Conservation (phyloP, 2,113 vertebrate species). For the Gymnogyps californianus region DNA sequence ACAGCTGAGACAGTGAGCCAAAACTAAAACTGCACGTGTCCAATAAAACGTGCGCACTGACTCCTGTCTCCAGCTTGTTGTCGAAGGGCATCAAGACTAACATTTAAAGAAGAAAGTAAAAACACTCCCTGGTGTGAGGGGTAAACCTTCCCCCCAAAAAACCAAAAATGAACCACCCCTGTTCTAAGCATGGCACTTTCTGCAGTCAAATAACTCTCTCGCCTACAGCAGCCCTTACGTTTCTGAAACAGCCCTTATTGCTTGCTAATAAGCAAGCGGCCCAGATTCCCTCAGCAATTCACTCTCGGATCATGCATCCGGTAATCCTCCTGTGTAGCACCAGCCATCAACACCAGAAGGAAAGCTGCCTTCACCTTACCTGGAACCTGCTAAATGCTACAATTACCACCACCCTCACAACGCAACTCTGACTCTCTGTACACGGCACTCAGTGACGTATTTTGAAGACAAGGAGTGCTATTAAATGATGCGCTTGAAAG, state of each 20-base stretch:
- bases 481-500: neutral
- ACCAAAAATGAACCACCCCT: no score
- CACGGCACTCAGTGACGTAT: accelerated
- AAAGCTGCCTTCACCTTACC: neutral
- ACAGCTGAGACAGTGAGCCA: neutral
- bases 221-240: neutral
- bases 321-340: neutral
- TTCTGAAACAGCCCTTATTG: neutral
- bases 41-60: neutral
- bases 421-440: neutral
- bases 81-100: neutral
- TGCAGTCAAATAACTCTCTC: neutral
- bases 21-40: neutral
- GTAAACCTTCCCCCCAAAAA: neutral
- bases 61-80: neutral
- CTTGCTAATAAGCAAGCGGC: neutral
- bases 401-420: no score
- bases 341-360: neutral
- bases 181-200: neutral
- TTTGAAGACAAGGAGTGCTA: neutral
- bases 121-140: neutral
- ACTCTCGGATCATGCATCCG: neutral
- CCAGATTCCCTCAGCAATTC: neutral
- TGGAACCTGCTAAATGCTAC: neutral
- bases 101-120: neutral